phyloP scores from a whole-genome alignment of 2,113 vertebrate genomes.

The Odocoileus virginianus region DNA sequence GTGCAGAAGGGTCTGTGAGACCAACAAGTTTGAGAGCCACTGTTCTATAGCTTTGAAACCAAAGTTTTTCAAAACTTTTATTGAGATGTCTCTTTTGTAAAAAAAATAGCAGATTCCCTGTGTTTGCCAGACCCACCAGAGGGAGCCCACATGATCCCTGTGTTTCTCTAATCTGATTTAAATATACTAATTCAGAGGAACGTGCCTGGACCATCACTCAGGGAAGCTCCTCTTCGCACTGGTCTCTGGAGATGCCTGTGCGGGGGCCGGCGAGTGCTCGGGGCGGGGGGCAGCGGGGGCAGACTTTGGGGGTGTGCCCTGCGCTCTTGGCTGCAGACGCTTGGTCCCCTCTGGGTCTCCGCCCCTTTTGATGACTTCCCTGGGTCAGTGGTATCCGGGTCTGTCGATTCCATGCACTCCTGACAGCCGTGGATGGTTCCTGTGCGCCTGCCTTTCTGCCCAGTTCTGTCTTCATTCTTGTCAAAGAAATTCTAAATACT shows the following conservation, averaged over 20 bases:
- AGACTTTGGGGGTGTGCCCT: too few relatives aligned
- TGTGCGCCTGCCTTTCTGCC: background rate
- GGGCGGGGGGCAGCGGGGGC: rapidly evolving
- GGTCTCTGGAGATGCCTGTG: background rate
- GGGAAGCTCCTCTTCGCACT: slow-evolving; percentile 4
- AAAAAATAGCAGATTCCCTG: slow-evolving; percentile 5
- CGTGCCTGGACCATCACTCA: background rate
- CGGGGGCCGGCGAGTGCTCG: rapidly evolving
- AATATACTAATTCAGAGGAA: slow-evolving; percentile 22
- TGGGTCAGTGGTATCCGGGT: background rate
- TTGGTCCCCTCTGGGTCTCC: background rate
- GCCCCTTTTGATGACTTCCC: background rate
- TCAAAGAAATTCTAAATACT: background rate
- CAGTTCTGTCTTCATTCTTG: background rate
- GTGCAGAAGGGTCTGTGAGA: background rate
- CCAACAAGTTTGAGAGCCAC: background rate
- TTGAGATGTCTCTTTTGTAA: background rate
- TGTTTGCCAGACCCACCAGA: slow-evolving; percentile 52
- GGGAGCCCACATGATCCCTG: slow-evolving; percentile 67
- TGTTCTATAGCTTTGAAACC: background rate
- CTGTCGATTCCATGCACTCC: background rate
- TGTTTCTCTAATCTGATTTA: slow-evolving; percentile 44
- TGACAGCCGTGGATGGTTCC: background rate
- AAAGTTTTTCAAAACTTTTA: background rate
- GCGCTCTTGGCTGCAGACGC: background rate